Base-by-base conservation (phyloP, 2,113 vertebrate genomes). In the Illadopsis cleaveri region DNA sequence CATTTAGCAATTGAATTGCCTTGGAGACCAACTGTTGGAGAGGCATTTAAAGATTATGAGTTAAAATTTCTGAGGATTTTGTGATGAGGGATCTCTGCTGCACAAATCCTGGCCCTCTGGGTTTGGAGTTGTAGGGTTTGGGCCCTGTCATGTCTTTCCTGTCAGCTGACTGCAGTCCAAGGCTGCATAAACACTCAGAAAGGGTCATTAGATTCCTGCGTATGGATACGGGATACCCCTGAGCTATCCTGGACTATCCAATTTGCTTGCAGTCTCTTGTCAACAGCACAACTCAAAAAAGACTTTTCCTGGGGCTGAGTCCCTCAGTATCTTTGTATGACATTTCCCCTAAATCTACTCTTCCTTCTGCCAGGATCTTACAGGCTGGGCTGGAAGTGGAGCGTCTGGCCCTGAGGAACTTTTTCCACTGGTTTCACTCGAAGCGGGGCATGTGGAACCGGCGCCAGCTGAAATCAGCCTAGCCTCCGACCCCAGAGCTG, bases 371-470 rank as follows among this genome's bases (percentile, higher is more conserved):
- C 93, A 99, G 99, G 97, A 98, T 99, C 86, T 91, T 99, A 31
- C 97, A 99, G 94, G 98, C 98, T 0, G 99, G 99, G 30, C 95
- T 99, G 95, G 99, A 99, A 94, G 99, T 99, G 92, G 99, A 99
- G 31, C 98, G 99, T 42, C 97, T 99, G 35, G 98, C 98, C 82
- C 82, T 99, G 96, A 98, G 99, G 86, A 99, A 99, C 94, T 99
- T 99, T 84, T 99, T 98, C 97, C 99, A 99, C 93, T 96, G 98
- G 96, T 99, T 98, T 95, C 99, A 99, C 97, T 99, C 99, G 20
- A 99, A 98, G 92, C 97, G 99, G 21, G 99, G 99, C 96, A 99
- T 99, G 99, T 99, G 99, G 99, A 99, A 99, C 98, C 98, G 98
- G 16, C 98, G 79, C 40, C 96, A 96, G 70, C 85, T 96, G 92